Evolutionary conservation across 2,888 invertebrate species (phyloP), one percentile per base, ranked within the genome.

Genomic region (Brachylomia viminalis): DNA sequence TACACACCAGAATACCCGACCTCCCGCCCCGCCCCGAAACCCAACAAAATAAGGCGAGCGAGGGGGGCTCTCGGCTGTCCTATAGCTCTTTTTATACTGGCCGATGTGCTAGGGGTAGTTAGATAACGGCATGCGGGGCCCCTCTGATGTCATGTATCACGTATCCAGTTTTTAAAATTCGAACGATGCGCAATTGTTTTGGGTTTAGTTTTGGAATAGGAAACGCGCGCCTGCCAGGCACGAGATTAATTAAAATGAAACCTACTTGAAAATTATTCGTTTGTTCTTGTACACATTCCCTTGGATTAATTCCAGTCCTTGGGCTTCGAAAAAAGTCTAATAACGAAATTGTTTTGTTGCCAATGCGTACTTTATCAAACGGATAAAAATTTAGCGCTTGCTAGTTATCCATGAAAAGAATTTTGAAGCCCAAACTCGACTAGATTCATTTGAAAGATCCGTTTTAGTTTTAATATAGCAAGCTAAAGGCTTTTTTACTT

Each of bases 121-220:
- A 92, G 92, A 92, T 92, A 93, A 92, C 91, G 91, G 91, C 88
- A 92, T 92, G 92, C 93, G 93, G 93, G 92, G 92, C 92, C 93
- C 93, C 94, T 91, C 92, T 88, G 87, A 89, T 92, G 92, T 92
- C 93, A 93, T 93, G 93, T 95, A 94, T 95, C 95, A 94, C 93
- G 93, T 94, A 93, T 92, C 92, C 91, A 91, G 89, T 92, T 93
- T 90, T 89, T 84, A 91, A 92, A 91, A 92, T 92, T 90, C 89
- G 88, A 82, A 75, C 77, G 83, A 91, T 89, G 88, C 87, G 84
- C 88, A 89, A 91, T 91, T 92, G 89, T 90, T 91, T 90, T 88
- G 79, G 85, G 79, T 77, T 75, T 86, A 84, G 76, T 86, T 86
- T 87, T 82, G 54, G 82, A 86, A 85, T 86, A 73, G 77, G 85